Evolutionary conservation across 2,797 vertebrate genomes (phyloP).

Genomic region (Pygocentrus nattereri): DNA sequence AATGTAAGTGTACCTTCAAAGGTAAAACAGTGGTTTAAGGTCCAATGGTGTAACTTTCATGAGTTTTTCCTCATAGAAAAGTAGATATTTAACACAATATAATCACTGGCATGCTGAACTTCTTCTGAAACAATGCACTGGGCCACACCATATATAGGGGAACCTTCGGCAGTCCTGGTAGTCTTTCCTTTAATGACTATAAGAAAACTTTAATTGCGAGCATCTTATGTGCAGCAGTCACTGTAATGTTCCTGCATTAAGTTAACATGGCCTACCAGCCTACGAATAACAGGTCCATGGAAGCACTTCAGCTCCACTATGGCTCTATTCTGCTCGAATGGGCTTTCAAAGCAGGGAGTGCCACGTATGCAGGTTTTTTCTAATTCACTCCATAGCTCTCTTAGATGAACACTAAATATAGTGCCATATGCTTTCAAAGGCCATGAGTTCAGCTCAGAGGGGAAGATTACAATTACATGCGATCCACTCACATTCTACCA

Average conservation of each 20-base stretch:
- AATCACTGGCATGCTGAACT: too few relatives aligned
- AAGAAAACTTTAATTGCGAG: neutral
- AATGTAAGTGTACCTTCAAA: too few relatives aligned
- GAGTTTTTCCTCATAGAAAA: too few relatives aligned
- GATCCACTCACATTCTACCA: neutral
- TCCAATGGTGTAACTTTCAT: too few relatives aligned
- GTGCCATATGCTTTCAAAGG: neutral
- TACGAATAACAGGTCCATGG: neutral
- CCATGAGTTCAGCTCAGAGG: neutral
- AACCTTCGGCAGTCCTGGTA: neutral
- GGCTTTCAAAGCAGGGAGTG: neutral
- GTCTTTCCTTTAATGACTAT: neutral
- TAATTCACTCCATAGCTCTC: neutral
- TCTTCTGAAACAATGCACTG: too few relatives aligned
- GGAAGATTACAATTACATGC: neutral
- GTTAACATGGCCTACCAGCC: too few relatives aligned
- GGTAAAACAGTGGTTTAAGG: too few relatives aligned
- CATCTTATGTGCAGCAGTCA: neutral
- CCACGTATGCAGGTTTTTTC: neutral
- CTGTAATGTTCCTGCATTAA: neutral
- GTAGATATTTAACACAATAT: too few relatives aligned
- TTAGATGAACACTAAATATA: constrained; percentile 18
- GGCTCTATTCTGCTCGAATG: neutral
- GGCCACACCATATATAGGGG: neutral
- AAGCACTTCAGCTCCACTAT: neutral